Percentiles rank a stretch among this genome's conserved stretches.
These are phyloP conservation scores for Sternarchorhynchus goeldii DNA, from an alignment of 2,797 vertebrate genomes.

Conservation along the genomic window DNA sequence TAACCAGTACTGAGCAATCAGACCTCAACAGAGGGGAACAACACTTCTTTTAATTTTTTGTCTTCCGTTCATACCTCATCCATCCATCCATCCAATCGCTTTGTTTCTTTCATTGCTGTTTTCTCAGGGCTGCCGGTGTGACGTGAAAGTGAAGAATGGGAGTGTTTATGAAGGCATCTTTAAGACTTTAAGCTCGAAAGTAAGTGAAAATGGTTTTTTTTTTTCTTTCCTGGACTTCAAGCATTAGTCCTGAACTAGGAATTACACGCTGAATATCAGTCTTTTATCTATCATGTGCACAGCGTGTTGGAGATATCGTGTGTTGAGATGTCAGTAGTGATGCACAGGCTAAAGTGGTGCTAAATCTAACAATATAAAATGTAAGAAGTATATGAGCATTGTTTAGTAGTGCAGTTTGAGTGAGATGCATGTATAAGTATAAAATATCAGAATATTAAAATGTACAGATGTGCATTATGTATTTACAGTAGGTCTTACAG, in stretches of 20 bases:
- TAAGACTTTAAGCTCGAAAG: conserved; percentile 91
- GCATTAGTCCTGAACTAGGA: not conserved
- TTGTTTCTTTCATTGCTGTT: conserved; percentile 5
- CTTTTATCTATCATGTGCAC: too few species aligned
- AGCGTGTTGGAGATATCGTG: too few species aligned
- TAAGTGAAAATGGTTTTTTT: conserved; percentile 61
- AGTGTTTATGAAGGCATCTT: conserved; percentile 88
- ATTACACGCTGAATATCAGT: too few species aligned
- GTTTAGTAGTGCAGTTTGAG: too few species aligned
- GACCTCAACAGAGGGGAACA: not conserved
- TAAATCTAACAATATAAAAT: too few species aligned
- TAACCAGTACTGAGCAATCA: not conserved
- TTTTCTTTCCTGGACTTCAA: not conserved
- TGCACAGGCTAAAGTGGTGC: too few species aligned
- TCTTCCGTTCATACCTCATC: not conserved
- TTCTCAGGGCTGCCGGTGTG: conserved; percentile 87
- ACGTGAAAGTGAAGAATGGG: conserved; percentile 89
- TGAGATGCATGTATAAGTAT: too few species aligned
- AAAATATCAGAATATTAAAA: too few species aligned
- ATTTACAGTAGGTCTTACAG: too few species aligned
- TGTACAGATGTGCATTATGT: too few species aligned
- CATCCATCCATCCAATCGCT: not conserved
- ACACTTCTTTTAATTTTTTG: not conserved
- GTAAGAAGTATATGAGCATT: too few species aligned
- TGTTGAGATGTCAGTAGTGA: too few species aligned